A percentile compares a stretch with the other conserved stretches of the same genome.
These are phyloP conservation scores for Lumbricus terrestris DNA, from an alignment of 2,888 invertebrate genomes.

Conservation along the genomic window DNA sequence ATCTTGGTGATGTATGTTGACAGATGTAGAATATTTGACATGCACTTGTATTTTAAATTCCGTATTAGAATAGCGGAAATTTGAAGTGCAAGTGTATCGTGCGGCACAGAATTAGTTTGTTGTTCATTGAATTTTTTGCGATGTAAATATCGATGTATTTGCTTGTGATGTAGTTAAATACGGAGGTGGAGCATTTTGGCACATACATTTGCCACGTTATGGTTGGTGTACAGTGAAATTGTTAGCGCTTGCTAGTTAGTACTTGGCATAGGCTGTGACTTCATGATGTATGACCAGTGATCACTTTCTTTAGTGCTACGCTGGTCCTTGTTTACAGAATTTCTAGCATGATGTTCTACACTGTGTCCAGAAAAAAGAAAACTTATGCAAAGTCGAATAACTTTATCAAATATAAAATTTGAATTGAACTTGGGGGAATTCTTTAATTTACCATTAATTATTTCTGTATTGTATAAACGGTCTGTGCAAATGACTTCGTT, in stretches of 20 bases:
- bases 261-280: background rate
- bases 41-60: conserved; percentile 3
- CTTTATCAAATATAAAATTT: background rate
- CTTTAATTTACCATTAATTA: background rate
- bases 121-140: background rate
- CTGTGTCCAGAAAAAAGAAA: background rate
- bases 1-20: background rate
- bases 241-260: background rate
- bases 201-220: background rate
- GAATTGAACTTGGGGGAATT: background rate
- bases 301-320: background rate
- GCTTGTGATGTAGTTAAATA: conserved; percentile 3
- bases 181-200: background rate
- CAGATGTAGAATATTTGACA: background rate
- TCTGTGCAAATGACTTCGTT: background rate
- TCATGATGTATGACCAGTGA: background rate
- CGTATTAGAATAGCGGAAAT: background rate
- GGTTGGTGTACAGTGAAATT: background rate
- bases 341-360: background rate
- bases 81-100: background rate
- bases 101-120: background rate
- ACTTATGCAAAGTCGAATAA: background rate
- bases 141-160: background rate
- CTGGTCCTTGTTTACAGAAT: background rate
- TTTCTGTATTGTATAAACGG: background rate